These are phyloP conservation scores for Thaumetopoea pityocampa DNA, from an alignment of 1,140 invertebrate species.

Conservation along the genomic window DNA sequence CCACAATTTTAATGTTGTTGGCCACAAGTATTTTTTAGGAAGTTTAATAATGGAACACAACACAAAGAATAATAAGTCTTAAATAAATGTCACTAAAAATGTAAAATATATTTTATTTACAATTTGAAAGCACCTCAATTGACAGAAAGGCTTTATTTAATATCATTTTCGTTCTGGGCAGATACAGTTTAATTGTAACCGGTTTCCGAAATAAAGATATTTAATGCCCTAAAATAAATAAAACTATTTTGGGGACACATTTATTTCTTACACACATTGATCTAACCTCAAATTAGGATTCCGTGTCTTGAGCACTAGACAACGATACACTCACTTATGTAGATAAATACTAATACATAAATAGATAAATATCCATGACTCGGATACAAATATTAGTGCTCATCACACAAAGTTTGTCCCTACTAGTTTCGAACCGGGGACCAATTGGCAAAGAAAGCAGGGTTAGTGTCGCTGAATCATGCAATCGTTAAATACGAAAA, in stretches of 20 bases:
- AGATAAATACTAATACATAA: too few species aligned
- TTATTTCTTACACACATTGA: neutral
- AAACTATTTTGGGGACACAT: neutral
- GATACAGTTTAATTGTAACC: conserved; percentile 4
- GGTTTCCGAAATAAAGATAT: conserved; percentile 6
- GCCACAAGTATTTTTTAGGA: conserved; percentile 10
- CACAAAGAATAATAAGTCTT: conserved; percentile 34
- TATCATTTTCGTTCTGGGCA: conserved; percentile 43
- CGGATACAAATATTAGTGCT: too few species aligned
- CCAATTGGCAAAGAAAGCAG: too few species aligned
- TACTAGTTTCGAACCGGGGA: too few species aligned
- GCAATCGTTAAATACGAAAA: too few species aligned
- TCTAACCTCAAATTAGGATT: too few species aligned
- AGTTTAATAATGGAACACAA: conserved; percentile 34
- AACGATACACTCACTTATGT: too few species aligned
- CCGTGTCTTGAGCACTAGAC: too few species aligned
- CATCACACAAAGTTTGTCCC: too few species aligned
- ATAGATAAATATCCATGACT: too few species aligned
- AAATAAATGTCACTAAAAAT: conserved; percentile 35
- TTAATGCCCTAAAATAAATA: conserved; percentile 3
- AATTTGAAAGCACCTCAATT: conserved; percentile 64
- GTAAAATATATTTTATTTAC: conserved; percentile 47
- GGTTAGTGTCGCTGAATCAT: too few species aligned
- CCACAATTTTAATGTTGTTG: conserved; percentile 11
- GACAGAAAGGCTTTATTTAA: conserved; percentile 51